These are phyloP conservation scores for Tholera decimalis DNA, from an alignment of 2,888 invertebrate species.

Conservation along the genomic window DNA sequence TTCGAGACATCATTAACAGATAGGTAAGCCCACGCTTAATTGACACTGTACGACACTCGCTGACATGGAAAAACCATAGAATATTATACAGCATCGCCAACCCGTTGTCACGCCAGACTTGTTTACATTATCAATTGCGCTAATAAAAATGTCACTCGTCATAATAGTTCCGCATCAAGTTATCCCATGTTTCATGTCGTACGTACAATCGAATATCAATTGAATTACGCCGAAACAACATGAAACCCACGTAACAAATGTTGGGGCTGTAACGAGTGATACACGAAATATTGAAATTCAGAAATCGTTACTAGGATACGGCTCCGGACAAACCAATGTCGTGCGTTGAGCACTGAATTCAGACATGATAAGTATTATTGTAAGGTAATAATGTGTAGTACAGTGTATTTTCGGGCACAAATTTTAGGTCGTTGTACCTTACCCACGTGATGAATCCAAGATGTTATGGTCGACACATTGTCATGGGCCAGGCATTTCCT, in stretches of 20 bases:
- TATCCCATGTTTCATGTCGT: slow-evolving; percentile 16
- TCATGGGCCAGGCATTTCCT: slow-evolving; percentile 80
- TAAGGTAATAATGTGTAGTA: slow-evolving; percentile 58
- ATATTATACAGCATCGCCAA: slow-evolving; percentile 35
- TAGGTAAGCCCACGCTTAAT: slow-evolving; percentile 44
- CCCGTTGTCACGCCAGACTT: slow-evolving; percentile 27
- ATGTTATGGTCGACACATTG: slow-evolving; percentile 69
- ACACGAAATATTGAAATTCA: slow-evolving; percentile 86
- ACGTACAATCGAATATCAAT: slow-evolving; percentile 20
- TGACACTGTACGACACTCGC: slow-evolving; percentile 28
- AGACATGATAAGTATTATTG: slow-evolving; percentile 77
- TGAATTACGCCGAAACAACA: slow-evolving; percentile 31
- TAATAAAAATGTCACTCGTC: slow-evolving; percentile 39
- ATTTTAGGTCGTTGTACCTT: slow-evolving; percentile 76
- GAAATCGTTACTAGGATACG: slow-evolving; percentile 88
- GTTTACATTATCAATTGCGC: slow-evolving; percentile 38
- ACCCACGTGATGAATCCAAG: slow-evolving; percentile 67
- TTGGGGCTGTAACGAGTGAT: slow-evolving; percentile 30
- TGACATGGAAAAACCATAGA: slow-evolving; percentile 58
- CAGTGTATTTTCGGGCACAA: slow-evolving; percentile 57
- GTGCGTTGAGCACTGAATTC: slow-evolving; percentile 72
- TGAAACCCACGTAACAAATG: slow-evolving; percentile 44
- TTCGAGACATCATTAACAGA: slow-evolving; percentile 30
- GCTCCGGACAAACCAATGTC: slow-evolving; percentile 69
- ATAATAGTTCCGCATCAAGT: slow-evolving; percentile 45